Base-by-base conservation (phyloP, 2,888 invertebrate genomes). In the Lepidocyrtoides sp. region DNA sequence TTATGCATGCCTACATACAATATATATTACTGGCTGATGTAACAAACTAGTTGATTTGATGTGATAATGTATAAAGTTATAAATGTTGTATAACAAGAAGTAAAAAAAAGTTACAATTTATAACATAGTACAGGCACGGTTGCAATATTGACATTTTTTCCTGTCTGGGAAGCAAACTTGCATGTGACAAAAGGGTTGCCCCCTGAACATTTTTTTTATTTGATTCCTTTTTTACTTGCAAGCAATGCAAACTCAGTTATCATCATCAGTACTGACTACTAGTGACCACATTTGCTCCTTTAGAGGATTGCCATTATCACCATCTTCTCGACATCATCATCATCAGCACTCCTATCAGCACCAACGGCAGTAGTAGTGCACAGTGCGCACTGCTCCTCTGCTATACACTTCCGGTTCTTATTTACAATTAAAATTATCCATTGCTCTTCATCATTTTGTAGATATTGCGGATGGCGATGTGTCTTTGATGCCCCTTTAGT, bases 371-470 rank as follows among this genome's bases (percentile, higher is more conserved):
- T 20, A 60, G n/a, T n/a, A n/a, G n/a, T n/a, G n/a, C n/a, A n/a
- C n/a, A n/a, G 60, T 7, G 72, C 17, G 44, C 63, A 36, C 36
- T 36, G 26, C 72, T 57, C 66, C 23, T 20, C 60, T 72, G 20
- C 36, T 81, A 12, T 32, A 66, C 60, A 82, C 83, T 89, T 89
- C 89, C 89, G 89, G 89, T 89, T 84, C 89, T 82, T 57, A 60
- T 63, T 29, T 82, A 44, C 44, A 89, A 84, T 84, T 89, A 84
- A 89, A 89, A 89, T 79, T 77, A 89, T 89, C 89, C 77, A 77
- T 84, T 57, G 86, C 36, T 60, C 63, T 63, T 79, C 69, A 44
- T 63, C 60, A 44, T 60, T 44, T 77, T 26, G 10, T 20, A 82
- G 17, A 54, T 36, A 32, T 4, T 32, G 51, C 7, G 5, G 51